These are phyloP conservation scores for Teleogryllus occipitalis DNA, from an alignment of 1,140 invertebrate species.

Conservation along the genomic window DNA sequence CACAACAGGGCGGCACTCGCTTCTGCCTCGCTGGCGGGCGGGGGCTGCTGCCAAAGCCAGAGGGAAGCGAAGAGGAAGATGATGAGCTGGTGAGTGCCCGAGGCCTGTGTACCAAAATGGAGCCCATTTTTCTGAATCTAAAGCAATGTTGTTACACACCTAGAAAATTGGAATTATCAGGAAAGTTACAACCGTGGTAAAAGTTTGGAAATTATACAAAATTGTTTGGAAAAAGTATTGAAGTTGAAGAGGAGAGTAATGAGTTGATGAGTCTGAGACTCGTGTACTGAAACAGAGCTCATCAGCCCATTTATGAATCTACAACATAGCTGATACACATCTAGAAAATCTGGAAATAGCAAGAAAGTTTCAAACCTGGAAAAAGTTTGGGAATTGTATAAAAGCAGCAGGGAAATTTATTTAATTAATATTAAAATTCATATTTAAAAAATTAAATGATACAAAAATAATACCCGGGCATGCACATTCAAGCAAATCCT, in stretches of 20 bases:
- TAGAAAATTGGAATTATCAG: no score
- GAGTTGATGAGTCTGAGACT: background rate
- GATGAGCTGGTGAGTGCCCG: background rate
- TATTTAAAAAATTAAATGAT: no score
- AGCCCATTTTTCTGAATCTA: background rate
- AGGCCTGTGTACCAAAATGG: background rate
- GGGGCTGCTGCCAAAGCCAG: background rate
- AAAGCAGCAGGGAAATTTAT: no score
- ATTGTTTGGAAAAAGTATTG: no score
- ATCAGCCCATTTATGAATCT: background rate
- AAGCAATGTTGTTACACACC: background rate
- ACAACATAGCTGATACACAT: background rate
- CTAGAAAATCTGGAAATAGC: no score
- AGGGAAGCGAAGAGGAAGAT: background rate
- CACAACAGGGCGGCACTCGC: conserved; percentile 54
- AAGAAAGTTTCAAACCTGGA: background rate
- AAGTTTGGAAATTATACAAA: no score
- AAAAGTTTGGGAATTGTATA: no score
- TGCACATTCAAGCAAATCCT: no score
- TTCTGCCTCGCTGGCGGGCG: conserved; percentile 59
- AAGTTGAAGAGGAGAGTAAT: background rate
- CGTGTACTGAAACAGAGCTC: background rate
- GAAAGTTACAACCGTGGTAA: background rate
- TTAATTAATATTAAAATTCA: no score
- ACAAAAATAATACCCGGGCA: no score